A percentile compares a stretch with the other conserved stretches of the same genome.
These are phyloP conservation scores for Perdita meconis DNA, from an alignment of 2,888 invertebrate genomes.

Conservation along the genomic window DNA sequence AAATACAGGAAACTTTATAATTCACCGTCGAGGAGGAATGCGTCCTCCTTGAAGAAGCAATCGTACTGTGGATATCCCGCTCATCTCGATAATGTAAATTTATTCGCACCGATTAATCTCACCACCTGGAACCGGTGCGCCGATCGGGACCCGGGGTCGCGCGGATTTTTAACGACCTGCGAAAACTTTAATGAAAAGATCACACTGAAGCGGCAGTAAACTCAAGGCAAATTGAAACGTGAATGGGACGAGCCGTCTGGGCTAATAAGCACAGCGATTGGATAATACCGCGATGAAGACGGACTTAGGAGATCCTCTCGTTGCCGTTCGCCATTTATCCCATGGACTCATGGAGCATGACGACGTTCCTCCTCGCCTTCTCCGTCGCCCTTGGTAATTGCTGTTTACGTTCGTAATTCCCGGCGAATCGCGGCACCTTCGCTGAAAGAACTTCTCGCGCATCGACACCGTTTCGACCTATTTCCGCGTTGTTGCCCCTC, in stretches of 20 bases:
- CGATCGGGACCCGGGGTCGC: constrained; percentile 19
- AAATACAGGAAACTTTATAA: no score
- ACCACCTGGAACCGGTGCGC: constrained; percentile 6
- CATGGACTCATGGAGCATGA: constrained; percentile 39
- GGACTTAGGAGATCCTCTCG: constrained; percentile 34
- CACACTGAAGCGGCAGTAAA: constrained; percentile 66
- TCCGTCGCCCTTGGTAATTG: constrained; percentile 61
- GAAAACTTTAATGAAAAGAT: constrained; percentile 76
- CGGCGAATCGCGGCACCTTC: neutral
- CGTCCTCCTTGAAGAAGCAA: constrained; percentile 9
- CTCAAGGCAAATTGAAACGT: constrained; percentile 75
- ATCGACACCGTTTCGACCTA: no score
- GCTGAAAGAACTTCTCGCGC: no score
- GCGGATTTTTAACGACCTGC: constrained; percentile 50
- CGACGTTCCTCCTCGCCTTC: constrained; percentile 40
- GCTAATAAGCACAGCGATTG: constrained; percentile 71
- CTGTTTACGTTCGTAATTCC: constrained; percentile 62
- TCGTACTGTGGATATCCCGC: constrained; percentile 34
- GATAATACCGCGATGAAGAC: constrained; percentile 64
- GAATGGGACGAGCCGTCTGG: constrained; percentile 72
- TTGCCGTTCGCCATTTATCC: constrained; percentile 61
- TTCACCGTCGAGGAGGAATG: no score
- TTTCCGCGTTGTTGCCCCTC: no score
- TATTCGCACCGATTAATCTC: constrained; percentile 61
- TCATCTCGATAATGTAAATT: constrained; percentile 60